Base-by-base conservation (phyloP, 2,113 vertebrate genomes). In the Gopherus evgoodei region DNA sequence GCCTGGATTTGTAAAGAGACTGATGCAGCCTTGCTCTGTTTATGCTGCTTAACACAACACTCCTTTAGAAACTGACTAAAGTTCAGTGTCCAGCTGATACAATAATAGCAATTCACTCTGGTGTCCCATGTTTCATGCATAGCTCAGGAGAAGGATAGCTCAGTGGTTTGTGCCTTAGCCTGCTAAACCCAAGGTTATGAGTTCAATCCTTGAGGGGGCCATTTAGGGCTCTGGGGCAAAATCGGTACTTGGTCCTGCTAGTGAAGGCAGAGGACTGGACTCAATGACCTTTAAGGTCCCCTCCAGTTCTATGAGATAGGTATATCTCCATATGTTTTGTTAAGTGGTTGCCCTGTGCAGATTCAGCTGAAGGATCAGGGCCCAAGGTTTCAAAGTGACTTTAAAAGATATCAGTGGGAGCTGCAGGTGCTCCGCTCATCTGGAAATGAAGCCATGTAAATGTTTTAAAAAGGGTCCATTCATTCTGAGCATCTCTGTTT, bases 11-110 rank as follows among this genome's bases (percentile, higher is more conserved):
- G 84, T 65, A 8, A 27, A 42, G 53, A 10, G 54, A 25, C 49
- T 54, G 65, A 35, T 19, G 3, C 38, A 72, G 12, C 38, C 13
- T 75, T 69, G 8, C 62, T n/a, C 0, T 0, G 17, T 19, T 38
- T 27, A 13, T 29, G 24, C 27, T 8, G 75, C 42, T 27, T 27
- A 22, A 75, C 65, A 75, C 50, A 84, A n/a, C 25, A 1, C 22
- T 22, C 2, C 11, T 81, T 84, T 49, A 1, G 0, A 35, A 62
- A 17, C 11, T 0, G 0, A 42, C 79, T 24, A 44, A 52, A 56
- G 31, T 50, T 27, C 42, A 2, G 12, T 44, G 13, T 27, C 75
- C 44, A 78, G 16, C 11, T 78, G 25, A 24, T 44, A 42, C 11
- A 27, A 24, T 47, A 44, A 76, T 13, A 44, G 9, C 24, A 12